Conservation (phyloP, 2,797 vertebrate genomes). For the Hipposideros larvatus region DNA sequence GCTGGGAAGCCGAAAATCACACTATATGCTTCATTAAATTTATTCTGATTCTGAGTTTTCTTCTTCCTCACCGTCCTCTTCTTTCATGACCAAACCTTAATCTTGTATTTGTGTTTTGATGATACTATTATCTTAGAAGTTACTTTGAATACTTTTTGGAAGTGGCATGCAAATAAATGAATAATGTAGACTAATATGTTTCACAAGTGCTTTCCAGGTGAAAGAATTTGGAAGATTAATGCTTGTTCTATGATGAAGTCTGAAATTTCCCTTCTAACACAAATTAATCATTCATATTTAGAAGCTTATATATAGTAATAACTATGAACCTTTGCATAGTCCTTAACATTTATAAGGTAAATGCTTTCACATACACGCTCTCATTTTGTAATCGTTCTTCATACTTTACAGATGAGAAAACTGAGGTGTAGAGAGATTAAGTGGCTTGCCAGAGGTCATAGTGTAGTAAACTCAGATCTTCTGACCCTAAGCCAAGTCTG, state of each 20-base stretch:
- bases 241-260: conserved; percentile 1
- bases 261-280: conserved; percentile 39
- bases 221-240: neutral
- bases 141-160: conserved; percentile 39
- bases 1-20: conserved; percentile 30
- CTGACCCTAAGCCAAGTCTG: neutral
- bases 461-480: neutral
- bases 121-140: neutral
- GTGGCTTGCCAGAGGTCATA: neutral
- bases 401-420: conserved; percentile 6
- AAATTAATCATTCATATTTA: conserved; percentile 50
- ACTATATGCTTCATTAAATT: neutral
- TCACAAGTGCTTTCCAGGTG: conserved; percentile 31
- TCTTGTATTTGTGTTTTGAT: conserved; percentile 2
- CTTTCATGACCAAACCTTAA: conserved; percentile 13
- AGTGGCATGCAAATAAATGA: conserved; percentile 29
- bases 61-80: neutral
- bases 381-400: conserved; percentile 25
- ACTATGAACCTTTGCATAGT: conserved; percentile 13
- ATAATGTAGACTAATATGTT: neutral
- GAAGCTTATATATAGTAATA: neutral
- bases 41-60: conserved; percentile 19
- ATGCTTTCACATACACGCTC: neutral
- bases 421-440: neutral
- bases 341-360: conserved; percentile 37